Base-by-base conservation (phyloP, 2,888 invertebrate species). In the Anticlea derivata region DNA sequence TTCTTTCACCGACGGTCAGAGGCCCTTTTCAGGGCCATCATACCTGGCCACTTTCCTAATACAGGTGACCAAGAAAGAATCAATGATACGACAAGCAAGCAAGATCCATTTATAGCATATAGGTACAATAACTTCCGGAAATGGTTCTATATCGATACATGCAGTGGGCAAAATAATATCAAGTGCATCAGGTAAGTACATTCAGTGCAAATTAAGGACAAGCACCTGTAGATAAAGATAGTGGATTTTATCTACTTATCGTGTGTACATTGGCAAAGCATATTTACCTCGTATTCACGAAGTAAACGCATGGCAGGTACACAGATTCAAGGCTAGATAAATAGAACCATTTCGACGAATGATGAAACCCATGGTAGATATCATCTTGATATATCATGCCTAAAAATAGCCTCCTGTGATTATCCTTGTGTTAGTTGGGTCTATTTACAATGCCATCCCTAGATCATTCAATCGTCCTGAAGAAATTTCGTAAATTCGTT, bases 171-270 rank as follows among this genome's bases (percentile, higher is more conserved):
- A 30, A 30, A 30, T 24, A 8, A 24, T 33, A 39, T 29, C 8
- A 45, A 53, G 30, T 45, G 17, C 39, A 39, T 57, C n/a, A n/a
- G n/a, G n/a, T 51, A 51, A 64, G 78, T 76, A 58, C 74, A 60
- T 47, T 66, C 23, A 61, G 82, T 81, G 60, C 80, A 66, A 59
- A 57, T 60, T 74, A 33, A 55, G 81, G 77, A 59, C 80, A 68
- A 68, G 74, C 82, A 83, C 80, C 80, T 81, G 80, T 75, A 63
- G 37, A 26, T 53, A 26, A 62, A 67, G 47, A 65, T 66, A 65
- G 46, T 29, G n/a, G 29, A 26, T 13, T 54, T 57, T 58, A 60
- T 65, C 68, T 40, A 26, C 43, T 60, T 73, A 68, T 68, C 68
- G 41, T 46, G 26, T 27, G 34, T 47, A 48, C 40, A 29, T 46